These are phyloP conservation scores for Pocillopora meandrina DNA, from an alignment of 92 coral and sea anemone genomes.

Conservation along the genomic window DNA sequence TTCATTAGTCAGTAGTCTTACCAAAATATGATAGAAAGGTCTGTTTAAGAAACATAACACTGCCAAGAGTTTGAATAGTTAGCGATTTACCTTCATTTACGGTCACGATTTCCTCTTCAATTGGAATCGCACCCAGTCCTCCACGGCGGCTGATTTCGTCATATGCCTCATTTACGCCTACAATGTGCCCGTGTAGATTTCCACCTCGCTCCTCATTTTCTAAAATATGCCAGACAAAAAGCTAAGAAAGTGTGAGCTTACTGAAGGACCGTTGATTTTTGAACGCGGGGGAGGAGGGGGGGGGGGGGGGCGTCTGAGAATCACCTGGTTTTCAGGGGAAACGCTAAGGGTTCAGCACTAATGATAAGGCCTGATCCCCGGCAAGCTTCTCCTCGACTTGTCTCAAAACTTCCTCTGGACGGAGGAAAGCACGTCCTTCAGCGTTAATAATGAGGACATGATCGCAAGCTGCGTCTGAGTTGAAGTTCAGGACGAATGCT, in stretches of 20 bases:
- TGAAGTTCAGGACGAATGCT: too few relatives aligned
- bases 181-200: constrained; percentile 75
- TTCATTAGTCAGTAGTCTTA: too few relatives aligned
- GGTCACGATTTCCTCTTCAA: constrained; percentile 63
- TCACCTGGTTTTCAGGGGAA: too few relatives aligned
- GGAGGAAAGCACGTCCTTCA: too few relatives aligned
- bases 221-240: background rate
- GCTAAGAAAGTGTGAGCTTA: background rate
- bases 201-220: constrained; percentile 49
- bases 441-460: too few relatives aligned
- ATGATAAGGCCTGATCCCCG: too few relatives aligned
- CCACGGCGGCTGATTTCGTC: constrained; percentile 1
- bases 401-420: too few relatives aligned
- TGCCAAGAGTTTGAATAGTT: background rate
- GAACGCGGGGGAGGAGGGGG: background rate
- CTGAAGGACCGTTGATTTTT: background rate
- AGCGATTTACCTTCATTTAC: constrained; percentile 67
- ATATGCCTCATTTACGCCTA: constrained; percentile 67
- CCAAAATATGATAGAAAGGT: too few relatives aligned
- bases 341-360: too few relatives aligned
- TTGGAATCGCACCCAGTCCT: constrained; percentile 26
- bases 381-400: too few relatives aligned
- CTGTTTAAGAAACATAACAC: too few relatives aligned
- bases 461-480: too few relatives aligned
- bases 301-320: background rate